phyloP scores from a whole-genome alignment of 2,797 vertebrate genomes.

The Lagocephalus sceleratus region DNA sequence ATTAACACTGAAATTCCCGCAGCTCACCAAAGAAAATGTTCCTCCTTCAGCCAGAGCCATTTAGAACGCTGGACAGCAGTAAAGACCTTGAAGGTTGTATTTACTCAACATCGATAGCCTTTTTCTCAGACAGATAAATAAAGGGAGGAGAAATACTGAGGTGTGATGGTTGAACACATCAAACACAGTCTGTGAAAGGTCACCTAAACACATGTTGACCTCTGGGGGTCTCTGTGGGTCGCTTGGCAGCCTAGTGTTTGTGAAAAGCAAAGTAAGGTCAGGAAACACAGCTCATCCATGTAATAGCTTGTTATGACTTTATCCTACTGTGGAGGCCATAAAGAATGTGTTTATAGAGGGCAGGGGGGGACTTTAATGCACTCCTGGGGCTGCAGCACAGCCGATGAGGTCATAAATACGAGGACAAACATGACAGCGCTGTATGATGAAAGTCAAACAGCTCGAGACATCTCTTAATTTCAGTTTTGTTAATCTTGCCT shows the following conservation, averaged over 20 bases:
- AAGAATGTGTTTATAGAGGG: constrained; percentile 51
- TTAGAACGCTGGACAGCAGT: constrained; percentile 23
- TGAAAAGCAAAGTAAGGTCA: constrained; percentile 49
- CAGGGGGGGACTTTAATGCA: constrained; percentile 36
- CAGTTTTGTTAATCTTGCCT: background rate
- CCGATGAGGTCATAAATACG: constrained; percentile 38
- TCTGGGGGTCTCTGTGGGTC: constrained; percentile 42
- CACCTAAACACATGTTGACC: constrained; percentile 50
- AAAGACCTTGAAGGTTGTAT: constrained; percentile 24
- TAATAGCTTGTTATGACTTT: constrained; percentile 53
- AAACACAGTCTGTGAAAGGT: constrained; percentile 20
- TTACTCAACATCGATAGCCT: constrained; percentile 24
- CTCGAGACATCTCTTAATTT: no score
- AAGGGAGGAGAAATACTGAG: constrained; percentile 14
- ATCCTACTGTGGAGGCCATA: constrained; percentile 31
- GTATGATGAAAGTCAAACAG: constrained; percentile 17
- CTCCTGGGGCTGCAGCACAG: constrained; percentile 26
- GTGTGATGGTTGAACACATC: constrained; percentile 20
- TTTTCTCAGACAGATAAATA: constrained; percentile 15
- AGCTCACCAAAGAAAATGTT: constrained; percentile 7
- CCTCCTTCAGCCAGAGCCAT: constrained; percentile 16
- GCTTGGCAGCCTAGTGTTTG: constrained; percentile 35
- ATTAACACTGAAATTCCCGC: constrained; percentile 12
- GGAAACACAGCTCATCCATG: constrained; percentile 56
- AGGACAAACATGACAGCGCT: constrained; percentile 32